Base-by-base conservation (phyloP, 2,888 invertebrate species). In the Bembecia ichneumoniformis region DNA sequence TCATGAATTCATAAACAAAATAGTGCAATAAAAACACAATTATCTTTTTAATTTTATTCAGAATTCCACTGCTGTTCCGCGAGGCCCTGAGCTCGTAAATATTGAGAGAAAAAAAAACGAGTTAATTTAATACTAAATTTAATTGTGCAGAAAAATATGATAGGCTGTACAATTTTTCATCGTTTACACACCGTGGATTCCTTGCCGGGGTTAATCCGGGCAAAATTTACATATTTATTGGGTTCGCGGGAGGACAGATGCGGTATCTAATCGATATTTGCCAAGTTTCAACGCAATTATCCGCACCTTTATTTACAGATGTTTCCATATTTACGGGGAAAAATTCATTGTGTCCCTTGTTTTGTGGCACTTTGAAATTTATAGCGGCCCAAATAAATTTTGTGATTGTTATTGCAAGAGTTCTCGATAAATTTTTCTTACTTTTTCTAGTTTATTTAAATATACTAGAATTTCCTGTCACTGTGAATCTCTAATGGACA, bases 221-320 rank as follows among this genome's bases (percentile, higher is more conserved):
- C 58, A 52, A 59, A 71, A 81, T 81, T 81, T 77, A 72, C 80
- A 81, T 81, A 80, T 80, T 81, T 80, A 81, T 81, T 81, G 77
- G 77, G 65, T 67, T 67, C 57, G 53, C 56, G 58, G 59, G 57
- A 15, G 66, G 64, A 68, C 72, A 68, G 76, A 71, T 69, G 73
- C 68, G 71, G 61, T 68, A 64, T 56, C 67, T 75, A 77, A 77
- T 79, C 78, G 77, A 80, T 77, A 70, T 59, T 59, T 60, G 52
- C 58, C 59, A 63, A 68, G 57, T 49, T 53, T 58, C 7, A 16
- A 16, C 14, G 14, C 44, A 44, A 44, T 44, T 44, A 44, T 15
- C 40, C 40, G 40, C 40, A 40, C 40, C 40, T 40, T 40, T 40
- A 40, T 40, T 40, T 40, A 40, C 40, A 40, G 40, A 40, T 40